Base-by-base conservation (phyloP, 2,113 vertebrate species). In the Crotophaga sulcirostris region DNA sequence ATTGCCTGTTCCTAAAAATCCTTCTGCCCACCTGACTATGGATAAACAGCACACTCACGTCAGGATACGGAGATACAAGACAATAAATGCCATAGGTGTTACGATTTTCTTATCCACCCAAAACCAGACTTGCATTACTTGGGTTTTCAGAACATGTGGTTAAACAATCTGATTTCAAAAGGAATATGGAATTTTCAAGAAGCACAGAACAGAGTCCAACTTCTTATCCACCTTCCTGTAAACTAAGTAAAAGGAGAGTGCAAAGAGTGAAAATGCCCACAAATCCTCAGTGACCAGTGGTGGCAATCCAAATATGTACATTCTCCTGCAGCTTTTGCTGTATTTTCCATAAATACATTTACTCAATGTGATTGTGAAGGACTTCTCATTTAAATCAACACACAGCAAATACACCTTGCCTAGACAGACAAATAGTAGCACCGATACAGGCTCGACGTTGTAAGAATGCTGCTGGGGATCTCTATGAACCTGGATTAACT, bases 341-440 rank as follows among this genome's bases (percentile, higher is more conserved):
- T 59, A 13, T 62, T 80, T 87, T 66, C 49, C 44, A 45, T 52
- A 55, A 58, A 63, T 62, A 18, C 7, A 2, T 73, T 45, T 77
- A 89, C n/a, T 80, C 34, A 31, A 3, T 82, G 51, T 59, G 62
- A 29, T 14, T 72, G 55, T 59, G 55, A 93, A 87, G 40, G 34
- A 75, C 3, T 11, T 73, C 34, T 40, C 36, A 26, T 79, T 54
- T 49, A 87, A 93, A 52, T 67, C 8, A 91, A 83, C 42, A 66
- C 21, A 59, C 24, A 58, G 70, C 56, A 60, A 24, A 56, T 81
- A 76, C 34, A 82, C 8, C 23, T 42, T n/a, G 44, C 56, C 58
- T 87, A 84, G 28, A 66, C 68, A 87, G 29, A 51, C 26, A n/a
- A 80, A 54, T 59, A 79, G 89, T 64, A 91, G 94, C 91, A 96